Percentiles rank a stretch among this genome's conserved stretches.
phyloP scores from a whole-genome alignment of 2,888 invertebrate genomes.

The Eurytoma adleriae region DNA sequence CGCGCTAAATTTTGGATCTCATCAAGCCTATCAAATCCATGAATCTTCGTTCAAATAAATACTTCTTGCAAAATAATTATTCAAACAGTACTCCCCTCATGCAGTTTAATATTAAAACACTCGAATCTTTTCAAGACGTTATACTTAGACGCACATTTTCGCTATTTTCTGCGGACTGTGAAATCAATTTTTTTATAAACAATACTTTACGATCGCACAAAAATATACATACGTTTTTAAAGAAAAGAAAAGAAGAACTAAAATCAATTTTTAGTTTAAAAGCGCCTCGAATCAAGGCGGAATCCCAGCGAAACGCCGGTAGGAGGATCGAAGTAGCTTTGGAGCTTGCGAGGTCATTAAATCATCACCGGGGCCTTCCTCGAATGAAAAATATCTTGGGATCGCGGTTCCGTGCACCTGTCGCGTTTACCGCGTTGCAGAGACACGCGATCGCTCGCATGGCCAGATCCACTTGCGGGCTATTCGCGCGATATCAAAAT shows the following conservation, averaged over 20 bases:
- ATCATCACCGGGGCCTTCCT: slow-evolving; percentile 18
- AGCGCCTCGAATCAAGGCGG: background rate
- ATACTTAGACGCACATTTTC: too few relatives aligned
- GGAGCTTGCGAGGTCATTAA: slow-evolving; percentile 3
- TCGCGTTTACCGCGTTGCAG: slow-evolving; percentile 23
- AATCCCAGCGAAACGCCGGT: background rate
- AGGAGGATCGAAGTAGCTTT: background rate
- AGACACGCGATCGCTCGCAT: background rate
- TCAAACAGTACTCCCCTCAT: background rate
- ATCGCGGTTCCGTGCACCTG: slow-evolving; percentile 41
- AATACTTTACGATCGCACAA: too few relatives aligned
- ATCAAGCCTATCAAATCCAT: slow-evolving; percentile 31
- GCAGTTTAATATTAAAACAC: too few relatives aligned
- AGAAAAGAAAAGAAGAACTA: too few relatives aligned
- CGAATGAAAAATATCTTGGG: slow-evolving; percentile 34
- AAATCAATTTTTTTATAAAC: background rate
- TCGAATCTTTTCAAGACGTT: too few relatives aligned
- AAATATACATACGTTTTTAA: too few relatives aligned
- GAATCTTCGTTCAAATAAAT: slow-evolving; percentile 35
- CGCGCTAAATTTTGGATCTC: slow-evolving; percentile 10
- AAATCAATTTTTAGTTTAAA: too few relatives aligned
- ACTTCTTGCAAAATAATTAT: background rate
- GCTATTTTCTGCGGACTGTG: too few relatives aligned
- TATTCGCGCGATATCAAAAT: slow-evolving; percentile 12
- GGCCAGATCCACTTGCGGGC: too few relatives aligned